phyloP scores from a whole-genome alignment of 2,888 invertebrate genomes.

The Oxytorus armatus region DNA sequence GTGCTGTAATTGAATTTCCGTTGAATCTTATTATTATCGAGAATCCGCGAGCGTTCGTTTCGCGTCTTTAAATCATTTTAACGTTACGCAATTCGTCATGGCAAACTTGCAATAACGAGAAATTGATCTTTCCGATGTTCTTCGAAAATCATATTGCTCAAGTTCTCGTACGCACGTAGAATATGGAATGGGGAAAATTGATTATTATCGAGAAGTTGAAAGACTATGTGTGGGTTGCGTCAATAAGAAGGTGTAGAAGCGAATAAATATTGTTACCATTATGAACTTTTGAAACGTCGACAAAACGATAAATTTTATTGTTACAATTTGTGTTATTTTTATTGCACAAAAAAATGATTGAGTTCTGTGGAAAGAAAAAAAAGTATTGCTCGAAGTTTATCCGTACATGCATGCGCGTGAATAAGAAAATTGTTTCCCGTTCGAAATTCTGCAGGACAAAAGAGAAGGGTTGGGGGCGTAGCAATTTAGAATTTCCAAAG shows the following conservation, averaged over 20 bases:
- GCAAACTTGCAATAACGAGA: conserved; percentile 5
- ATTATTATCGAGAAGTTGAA: conserved; percentile 22
- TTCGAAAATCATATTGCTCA: conserved; percentile 12
- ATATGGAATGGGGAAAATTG: conserved; percentile 11
- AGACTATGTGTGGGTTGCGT: no score
- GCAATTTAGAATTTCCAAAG: conserved; percentile 52
- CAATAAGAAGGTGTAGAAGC: no score
- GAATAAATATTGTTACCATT: no score
- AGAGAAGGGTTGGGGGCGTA: conserved; percentile 27
- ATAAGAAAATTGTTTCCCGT: conserved; percentile 38
- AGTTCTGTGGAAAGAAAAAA: not conserved
- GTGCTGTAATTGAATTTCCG: conserved; percentile 41
- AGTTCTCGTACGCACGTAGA: not conserved
- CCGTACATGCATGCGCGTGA: not conserved
- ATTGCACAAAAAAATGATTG: not conserved
- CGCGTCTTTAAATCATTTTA: conserved; percentile 10
- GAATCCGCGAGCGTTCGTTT: conserved; percentile 3
- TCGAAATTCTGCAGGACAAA: conserved; percentile 10
- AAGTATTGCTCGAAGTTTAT: not conserved
- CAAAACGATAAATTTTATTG: no score
- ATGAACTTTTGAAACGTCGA: no score
- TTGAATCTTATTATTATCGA: conserved; percentile 16
- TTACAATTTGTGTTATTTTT: not conserved
- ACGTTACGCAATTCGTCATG: conserved; percentile 8
- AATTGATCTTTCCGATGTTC: conserved; percentile 4